A percentile compares a stretch with the other conserved stretches of the same genome.
These are phyloP conservation scores for Cotesia chilonis DNA, from an alignment of 1,140 invertebrate species.

Conservation along the genomic window DNA sequence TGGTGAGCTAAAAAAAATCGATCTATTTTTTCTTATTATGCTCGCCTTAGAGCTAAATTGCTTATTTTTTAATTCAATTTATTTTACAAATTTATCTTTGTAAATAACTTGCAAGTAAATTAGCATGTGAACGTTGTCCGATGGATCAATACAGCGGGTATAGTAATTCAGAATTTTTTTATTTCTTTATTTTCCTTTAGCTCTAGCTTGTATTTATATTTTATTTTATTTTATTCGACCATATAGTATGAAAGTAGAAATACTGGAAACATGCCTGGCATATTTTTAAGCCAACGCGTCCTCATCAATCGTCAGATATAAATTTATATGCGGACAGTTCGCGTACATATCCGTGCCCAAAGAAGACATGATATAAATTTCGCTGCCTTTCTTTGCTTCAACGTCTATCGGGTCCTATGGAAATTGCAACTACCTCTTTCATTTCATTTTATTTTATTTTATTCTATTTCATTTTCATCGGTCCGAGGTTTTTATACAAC, in stretches of 20 bases:
- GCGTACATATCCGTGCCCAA: neutral
- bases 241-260: neutral
- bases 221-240: no score
- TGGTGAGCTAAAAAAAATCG: no score
- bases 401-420: neutral
- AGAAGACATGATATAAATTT: conserved; percentile 16
- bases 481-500: no score
- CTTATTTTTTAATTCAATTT: no score
- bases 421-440: neutral
- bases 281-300: conserved; percentile 4
- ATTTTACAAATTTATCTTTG: no score
- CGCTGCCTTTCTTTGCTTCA: conserved; percentile 5
- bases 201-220: no score
- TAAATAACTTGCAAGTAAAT: neutral
- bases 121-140: neutral
- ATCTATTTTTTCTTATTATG: no score
- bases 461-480: no score
- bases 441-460: no score
- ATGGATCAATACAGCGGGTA: neutral
- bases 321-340: conserved; percentile 12
- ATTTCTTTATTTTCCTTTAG: neutral
- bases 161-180: conserved; percentile 14
- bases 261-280: conserved; percentile 19
- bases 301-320: conserved; percentile 15
- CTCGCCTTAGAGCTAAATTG: no score